Evolutionary conservation across 2,113 vertebrate species (phyloP), one percentile per base, ranked within the genome.

Genomic region (Genyomyrus donnyi): DNA sequence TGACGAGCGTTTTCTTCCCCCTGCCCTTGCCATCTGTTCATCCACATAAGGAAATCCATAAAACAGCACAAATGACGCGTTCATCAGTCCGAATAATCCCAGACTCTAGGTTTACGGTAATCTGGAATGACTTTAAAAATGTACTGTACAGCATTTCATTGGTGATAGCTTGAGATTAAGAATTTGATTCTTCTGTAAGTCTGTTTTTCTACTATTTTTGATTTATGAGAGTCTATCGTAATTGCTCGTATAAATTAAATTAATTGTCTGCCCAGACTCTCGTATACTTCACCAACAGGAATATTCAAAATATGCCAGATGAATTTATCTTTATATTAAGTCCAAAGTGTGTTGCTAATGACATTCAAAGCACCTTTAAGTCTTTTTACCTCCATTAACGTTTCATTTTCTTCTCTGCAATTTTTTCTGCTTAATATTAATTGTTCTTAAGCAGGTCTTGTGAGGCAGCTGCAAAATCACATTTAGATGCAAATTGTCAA

Each of bases 401-500:
- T 85, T 85, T 42, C 19, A 49, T 48, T 49, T 86, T 27, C 45
- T 86, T 27, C 45, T 42, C 46, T 48, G 83, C 83, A 85, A 27
- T 46, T 10, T 48, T 49, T 86, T 49, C 46, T 48, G 46, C 35
- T 80, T 46, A 48, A 31, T 45, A 85, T 85, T 85, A 85, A 85
- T 85, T 48, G 45, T 50, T 86, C 9, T 48, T 50, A 27, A 48
- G 84, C 42, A n/a, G 24, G n/a, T 46, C 45, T 49, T 11, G n/a
- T n/a, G 84, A 48, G 46, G 49, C 46, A 5, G 45, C 45, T 50
- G 84, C n/a, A 48, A 24, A 85, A 48, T 85, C 35, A 86, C 84
- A 86, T 86, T 86, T 86, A 50, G 13, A 86, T 86, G 84, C 84
- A 86, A 49, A 86, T 85, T 85, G 83, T 85, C 83, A 49, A n/a